Evolutionary conservation across 1,140 invertebrate genomes (phyloP).

Genomic region (Mizuhopecten yessoensis): DNA sequence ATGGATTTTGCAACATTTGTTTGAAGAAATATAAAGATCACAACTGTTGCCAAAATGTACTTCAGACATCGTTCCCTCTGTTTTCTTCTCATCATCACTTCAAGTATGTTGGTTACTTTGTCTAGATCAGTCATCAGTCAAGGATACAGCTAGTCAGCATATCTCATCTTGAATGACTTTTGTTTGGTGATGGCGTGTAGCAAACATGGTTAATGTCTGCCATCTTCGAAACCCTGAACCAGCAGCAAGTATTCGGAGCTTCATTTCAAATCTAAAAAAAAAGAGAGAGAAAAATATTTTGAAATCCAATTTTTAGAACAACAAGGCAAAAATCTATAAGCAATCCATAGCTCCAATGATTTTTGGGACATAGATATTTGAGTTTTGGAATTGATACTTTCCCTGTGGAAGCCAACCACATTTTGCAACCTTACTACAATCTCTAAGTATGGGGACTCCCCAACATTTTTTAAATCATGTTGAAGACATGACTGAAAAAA

Average conservation of each 20-base stretch:
- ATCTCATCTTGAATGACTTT: not conserved
- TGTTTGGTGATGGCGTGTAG: not conserved
- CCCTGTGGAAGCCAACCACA: too few species aligned
- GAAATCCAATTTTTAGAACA: too few species aligned
- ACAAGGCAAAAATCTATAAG: too few species aligned
- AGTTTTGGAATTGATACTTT: too few species aligned
- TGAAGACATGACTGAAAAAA: too few species aligned
- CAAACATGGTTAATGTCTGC: not conserved
- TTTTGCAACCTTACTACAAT: too few species aligned
- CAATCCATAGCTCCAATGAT: too few species aligned
- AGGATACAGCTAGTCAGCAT: not conserved
- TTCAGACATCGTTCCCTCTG: not conserved
- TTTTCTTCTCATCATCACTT: slow-evolving; percentile 46
- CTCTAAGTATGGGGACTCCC: too few species aligned
- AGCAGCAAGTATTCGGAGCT: not conserved
- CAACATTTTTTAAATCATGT: too few species aligned
- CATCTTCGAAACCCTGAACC: not conserved
- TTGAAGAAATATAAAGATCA: slow-evolving; percentile 44
- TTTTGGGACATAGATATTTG: too few species aligned
- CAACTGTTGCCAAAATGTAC: slow-evolving; percentile 36
- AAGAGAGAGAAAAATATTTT: not conserved
- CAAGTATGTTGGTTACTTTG: not conserved
- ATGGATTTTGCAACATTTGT: slow-evolving; percentile 7
- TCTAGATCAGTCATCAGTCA: not conserved
- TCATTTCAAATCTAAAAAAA: not conserved